Percentiles rank a stretch among this genome's conserved stretches.
Conservation (phyloP, 2,113 vertebrate genomes). For the Myotis yumanensis region DNA sequence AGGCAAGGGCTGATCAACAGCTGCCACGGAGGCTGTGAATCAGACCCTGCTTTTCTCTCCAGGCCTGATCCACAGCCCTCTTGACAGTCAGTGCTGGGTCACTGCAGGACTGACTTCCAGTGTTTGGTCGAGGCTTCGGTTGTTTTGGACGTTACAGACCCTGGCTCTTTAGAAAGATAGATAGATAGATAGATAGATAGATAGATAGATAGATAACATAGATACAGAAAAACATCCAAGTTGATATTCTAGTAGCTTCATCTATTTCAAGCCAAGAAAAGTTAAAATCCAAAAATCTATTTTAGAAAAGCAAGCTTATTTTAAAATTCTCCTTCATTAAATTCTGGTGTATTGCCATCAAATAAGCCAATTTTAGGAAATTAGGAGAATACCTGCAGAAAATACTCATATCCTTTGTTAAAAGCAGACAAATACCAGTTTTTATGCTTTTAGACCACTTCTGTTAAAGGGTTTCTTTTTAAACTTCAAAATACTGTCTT, state of each 20-base stretch:
- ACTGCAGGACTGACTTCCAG: too few relatives aligned
- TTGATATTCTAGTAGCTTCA: neutral
- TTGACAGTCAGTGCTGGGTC: too few relatives aligned
- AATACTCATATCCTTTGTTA: neutral
- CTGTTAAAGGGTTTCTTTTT: slow-evolving; percentile 35
- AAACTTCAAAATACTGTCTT: slow-evolving; percentile 58
- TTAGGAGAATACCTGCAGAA: neutral
- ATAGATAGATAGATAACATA: neutral
- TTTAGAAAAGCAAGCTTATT: slow-evolving; percentile 43
- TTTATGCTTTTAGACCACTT: slow-evolving; percentile 25
- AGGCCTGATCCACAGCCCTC: too few relatives aligned
- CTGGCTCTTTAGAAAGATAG: too few relatives aligned
- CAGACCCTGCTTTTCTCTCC: too few relatives aligned
- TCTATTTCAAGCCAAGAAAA: slow-evolving; percentile 26
- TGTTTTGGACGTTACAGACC: too few relatives aligned
- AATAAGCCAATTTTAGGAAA: slow-evolving; percentile 48
- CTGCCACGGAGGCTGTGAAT: too few relatives aligned
- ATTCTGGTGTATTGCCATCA: neutral
- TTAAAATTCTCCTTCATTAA: slow-evolving; percentile 44
- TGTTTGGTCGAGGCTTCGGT: too few relatives aligned
- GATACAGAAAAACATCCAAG: neutral
- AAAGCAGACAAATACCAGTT: slow-evolving; percentile 27
- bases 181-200: too few relatives aligned
- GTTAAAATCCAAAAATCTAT: slow-evolving; percentile 43
- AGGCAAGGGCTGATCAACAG: too few relatives aligned